Percentiles rank a stretch among this genome's conserved stretches.
Conservation (phyloP, 2,113 vertebrate genomes). For the Scalopus aquaticus region DNA sequence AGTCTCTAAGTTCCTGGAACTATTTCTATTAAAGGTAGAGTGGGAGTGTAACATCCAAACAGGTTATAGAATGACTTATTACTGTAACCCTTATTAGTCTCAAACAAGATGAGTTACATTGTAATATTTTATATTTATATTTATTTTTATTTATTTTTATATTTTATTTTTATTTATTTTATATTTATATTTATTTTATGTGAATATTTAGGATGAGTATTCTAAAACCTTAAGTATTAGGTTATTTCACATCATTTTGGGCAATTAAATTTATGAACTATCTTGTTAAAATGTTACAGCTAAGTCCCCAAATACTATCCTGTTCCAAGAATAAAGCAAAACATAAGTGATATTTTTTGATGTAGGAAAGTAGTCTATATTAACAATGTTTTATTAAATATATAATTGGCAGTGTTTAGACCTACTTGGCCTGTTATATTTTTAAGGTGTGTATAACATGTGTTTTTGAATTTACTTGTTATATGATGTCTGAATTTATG, state of each 20-base stretch:
- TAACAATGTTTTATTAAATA: background rate
- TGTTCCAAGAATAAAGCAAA: background rate
- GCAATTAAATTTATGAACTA: background rate
- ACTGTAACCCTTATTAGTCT: background rate
- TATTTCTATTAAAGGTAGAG: background rate
- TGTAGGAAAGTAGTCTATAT: background rate
- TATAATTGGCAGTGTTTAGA: background rate
- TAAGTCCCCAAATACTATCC: background rate
- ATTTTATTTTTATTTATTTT: too few relatives aligned
- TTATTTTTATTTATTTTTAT: too few relatives aligned
- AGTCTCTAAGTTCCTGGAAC: background rate
- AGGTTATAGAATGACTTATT: background rate
- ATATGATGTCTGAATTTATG: background rate
- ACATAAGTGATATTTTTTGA: background rate
- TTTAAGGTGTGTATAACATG: background rate
- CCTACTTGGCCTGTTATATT: background rate
- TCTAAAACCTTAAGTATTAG: background rate
- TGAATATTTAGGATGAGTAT: background rate
- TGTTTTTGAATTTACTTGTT: background rate
- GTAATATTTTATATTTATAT: too few relatives aligned
- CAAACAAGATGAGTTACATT: background rate
- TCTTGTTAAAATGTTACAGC: constrained; percentile 1
- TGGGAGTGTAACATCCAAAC: background rate
- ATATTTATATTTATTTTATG: background rate
- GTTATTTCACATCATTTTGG: background rate